These are phyloP conservation scores for Lepidurus arcticus DNA, from an alignment of 1,140 invertebrate species.

Conservation along the genomic window DNA sequence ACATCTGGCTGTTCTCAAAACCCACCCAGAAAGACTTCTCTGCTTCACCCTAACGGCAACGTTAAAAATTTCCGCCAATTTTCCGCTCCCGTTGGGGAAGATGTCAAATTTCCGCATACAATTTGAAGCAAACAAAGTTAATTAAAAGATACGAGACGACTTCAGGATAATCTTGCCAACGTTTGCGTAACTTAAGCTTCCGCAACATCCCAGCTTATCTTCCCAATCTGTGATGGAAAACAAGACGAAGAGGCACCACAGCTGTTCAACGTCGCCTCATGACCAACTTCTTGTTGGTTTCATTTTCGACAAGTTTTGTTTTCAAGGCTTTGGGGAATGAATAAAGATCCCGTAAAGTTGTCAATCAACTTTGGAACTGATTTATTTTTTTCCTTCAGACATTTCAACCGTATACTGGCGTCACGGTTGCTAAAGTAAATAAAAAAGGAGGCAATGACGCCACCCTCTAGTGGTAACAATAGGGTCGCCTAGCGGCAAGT, in stretches of 20 bases:
- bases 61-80: no score
- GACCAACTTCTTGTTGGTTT: background rate
- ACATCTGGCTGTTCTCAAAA: background rate
- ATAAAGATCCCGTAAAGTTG: conserved; percentile 11
- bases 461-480: background rate
- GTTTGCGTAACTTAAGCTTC: background rate
- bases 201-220: background rate
- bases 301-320: background rate
- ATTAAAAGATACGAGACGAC: background rate
- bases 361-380: background rate
- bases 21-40: background rate
- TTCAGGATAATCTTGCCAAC: background rate
- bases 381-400: background rate
- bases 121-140: background rate
- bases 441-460: background rate
- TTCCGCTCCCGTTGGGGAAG: background rate
- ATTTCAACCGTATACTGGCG: background rate
- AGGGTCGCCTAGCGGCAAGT: background rate
- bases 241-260: background rate
- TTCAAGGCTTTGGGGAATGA: background rate
- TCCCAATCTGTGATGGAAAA: background rate
- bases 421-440: background rate
- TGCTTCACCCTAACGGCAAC: background rate
- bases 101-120: background rate
- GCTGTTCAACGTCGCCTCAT: background rate